Percentiles rank a stretch among this genome's conserved stretches.
These are phyloP conservation scores for Stegana nigrithorax DNA, from an alignment of 2,888 invertebrate species.

Conservation along the genomic window DNA sequence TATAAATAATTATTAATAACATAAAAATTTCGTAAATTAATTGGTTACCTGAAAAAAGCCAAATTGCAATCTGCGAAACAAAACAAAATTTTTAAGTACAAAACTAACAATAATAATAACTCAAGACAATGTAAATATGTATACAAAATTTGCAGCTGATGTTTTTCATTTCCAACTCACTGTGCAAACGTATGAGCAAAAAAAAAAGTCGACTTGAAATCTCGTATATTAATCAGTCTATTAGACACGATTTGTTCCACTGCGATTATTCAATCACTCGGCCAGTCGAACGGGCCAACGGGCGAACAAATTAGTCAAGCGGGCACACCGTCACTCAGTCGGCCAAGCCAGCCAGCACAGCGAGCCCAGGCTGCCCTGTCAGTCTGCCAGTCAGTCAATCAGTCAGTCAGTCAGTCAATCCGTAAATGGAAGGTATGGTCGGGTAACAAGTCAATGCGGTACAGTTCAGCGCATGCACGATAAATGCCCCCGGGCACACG, in stretches of 20 bases:
- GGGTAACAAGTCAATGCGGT: too few relatives aligned
- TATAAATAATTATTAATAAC: too few relatives aligned
- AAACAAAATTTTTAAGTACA: neutral
- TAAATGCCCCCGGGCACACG: neutral
- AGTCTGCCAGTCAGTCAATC: neutral
- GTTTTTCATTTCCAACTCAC: too few relatives aligned
- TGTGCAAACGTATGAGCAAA: neutral
- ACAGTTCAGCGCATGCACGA: too few relatives aligned
- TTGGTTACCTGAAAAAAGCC: too few relatives aligned
- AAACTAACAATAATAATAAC: neutral
- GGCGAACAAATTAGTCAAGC: neutral
- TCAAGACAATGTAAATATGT: neutral
- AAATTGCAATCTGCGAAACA: too few relatives aligned
- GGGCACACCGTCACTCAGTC: neutral
- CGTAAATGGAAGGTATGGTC: neutral
- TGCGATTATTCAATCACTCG: conserved; percentile 54
- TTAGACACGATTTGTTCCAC: conserved; percentile 59
- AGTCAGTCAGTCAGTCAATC: neutral
- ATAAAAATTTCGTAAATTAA: too few relatives aligned
- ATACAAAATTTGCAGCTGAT: too few relatives aligned
- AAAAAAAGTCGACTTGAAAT: conserved; percentile 39
- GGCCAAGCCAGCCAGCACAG: neutral
- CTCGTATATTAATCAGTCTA: conserved; percentile 62
- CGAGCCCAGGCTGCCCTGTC: too few relatives aligned
- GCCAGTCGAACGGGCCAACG: neutral